phyloP scores from a whole-genome alignment of 2,797 vertebrate species.

The Sitta carolinensis region DNA sequence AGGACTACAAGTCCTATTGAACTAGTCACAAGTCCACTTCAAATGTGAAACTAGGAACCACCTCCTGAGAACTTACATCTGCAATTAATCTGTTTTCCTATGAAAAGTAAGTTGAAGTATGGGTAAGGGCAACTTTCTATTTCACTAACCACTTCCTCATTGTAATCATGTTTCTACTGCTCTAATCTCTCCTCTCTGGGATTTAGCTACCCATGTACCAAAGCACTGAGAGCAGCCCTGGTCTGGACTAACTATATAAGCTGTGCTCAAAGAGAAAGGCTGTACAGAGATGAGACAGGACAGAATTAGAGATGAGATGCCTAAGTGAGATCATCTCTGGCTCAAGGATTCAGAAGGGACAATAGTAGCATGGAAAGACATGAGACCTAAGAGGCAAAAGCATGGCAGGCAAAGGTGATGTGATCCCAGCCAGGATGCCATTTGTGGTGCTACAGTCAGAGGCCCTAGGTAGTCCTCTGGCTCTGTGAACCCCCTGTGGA shows the following conservation, averaged over 20 bases:
- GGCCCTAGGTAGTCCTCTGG: rapidly evolving
- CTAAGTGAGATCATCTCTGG: neutral
- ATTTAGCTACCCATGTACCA: neutral
- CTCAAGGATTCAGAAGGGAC: neutral
- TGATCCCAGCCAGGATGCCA: neutral
- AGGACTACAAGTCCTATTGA: neutral
- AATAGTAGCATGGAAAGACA: neutral
- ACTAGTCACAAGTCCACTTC: neutral
- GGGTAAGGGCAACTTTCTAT: neutral
- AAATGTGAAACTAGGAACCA: neutral
- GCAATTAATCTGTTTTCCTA: neutral
- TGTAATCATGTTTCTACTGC: neutral
- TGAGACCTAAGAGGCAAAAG: neutral
- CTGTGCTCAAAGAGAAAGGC: neutral
- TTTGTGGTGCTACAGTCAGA: neutral
- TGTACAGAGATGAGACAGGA: neutral
- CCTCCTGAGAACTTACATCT: neutral
- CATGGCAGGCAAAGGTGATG: neutral
- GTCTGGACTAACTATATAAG: neutral
- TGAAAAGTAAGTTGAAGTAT: neutral
- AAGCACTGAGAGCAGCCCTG: neutral
- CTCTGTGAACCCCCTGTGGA: neutral
- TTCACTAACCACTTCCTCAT: neutral
- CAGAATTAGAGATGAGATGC: neutral
- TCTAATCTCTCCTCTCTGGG: neutral